Base-by-base conservation (phyloP, 1,140 invertebrate species). In the Drosophila mayri region DNA sequence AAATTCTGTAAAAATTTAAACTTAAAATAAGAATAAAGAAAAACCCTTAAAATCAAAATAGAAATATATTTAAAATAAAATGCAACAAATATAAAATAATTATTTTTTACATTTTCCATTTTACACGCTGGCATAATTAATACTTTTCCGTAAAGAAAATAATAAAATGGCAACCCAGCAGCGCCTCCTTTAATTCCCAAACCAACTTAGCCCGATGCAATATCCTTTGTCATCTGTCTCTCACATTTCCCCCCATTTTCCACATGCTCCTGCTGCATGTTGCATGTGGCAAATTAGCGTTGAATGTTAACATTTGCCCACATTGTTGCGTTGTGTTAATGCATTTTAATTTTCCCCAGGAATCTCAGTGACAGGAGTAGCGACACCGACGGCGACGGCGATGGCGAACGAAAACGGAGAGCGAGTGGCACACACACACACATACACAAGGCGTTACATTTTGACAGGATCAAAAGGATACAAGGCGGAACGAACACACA, bases 241-340 rank as follows among this genome's bases (percentile, higher is more conserved):
- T 12, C 11, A 25, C 25, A 4, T 35, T 32, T 49, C 35, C 3
- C 3, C 28, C 25, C 49, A 30, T 40, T 55, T 67, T 18, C 38
- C 50, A 41, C 38, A 41, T 40, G 14, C 38, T 11, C n/a, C 50
- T 60, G 55, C 72, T 68, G 72, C 81, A 74, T 22, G 12, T 8
- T 61, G 64, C 81, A 78, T 81, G 67, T 86, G 74, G 76, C 64
- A 87, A 87, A 87, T 87, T 87, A 87, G 84, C 84, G 84, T 80
- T 83, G 65, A 83, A 84, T 88, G 84, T 80, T 88, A 88, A 87
- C 84, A 73, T 87, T 87, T 83, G 79, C 76, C 76, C 84, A 87
- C 84, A 83, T 88, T 88, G 84, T 88, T 74, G 64, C 67, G 79
- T 61, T 87, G 84, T 87, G 84, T 87, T 87, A 87, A 88, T 87